These are phyloP conservation scores for Ischnus inquisitorius DNA, from an alignment of 2,888 invertebrate genomes.

Conservation along the genomic window DNA sequence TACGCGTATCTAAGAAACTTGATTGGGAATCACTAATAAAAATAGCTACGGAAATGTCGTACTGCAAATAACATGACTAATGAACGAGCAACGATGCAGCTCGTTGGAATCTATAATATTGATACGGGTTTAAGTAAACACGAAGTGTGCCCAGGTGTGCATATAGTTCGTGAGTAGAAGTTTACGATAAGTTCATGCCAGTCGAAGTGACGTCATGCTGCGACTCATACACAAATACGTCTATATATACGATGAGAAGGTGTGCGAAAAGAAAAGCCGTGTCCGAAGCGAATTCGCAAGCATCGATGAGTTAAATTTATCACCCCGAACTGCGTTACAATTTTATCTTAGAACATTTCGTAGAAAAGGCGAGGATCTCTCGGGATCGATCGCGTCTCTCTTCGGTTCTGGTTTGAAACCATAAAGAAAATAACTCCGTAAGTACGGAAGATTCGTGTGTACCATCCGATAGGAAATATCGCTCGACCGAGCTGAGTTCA, in stretches of 20 bases:
- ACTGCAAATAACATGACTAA: conserved; percentile 1
- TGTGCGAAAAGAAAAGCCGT: conserved; percentile 67
- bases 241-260: conserved; percentile 15
- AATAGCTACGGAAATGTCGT: background rate
- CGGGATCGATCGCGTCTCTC: background rate
- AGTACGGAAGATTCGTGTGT: background rate
- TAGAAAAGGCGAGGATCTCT: background rate
- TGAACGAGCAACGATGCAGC: background rate
- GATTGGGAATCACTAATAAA: background rate
- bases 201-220: conserved; percentile 60
- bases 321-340: background rate
- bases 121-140: conserved; percentile 18
- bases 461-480: background rate
- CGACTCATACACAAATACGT: conserved; percentile 38
- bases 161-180: conserved; percentile 42
- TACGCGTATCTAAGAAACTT: background rate
- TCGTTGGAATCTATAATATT: conserved; percentile 7
- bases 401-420: too few species aligned
- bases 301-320: conserved; percentile 23
- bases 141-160: conserved; percentile 11
- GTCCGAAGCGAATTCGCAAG: conserved; percentile 68
- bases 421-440: background rate
- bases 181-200: conserved; percentile 65
- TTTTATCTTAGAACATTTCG: background rate
- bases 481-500: conserved; percentile 33